Evolutionary conservation across 2,113 vertebrate genomes (phyloP).

Genomic region (Lamprotornis superbus): DNA sequence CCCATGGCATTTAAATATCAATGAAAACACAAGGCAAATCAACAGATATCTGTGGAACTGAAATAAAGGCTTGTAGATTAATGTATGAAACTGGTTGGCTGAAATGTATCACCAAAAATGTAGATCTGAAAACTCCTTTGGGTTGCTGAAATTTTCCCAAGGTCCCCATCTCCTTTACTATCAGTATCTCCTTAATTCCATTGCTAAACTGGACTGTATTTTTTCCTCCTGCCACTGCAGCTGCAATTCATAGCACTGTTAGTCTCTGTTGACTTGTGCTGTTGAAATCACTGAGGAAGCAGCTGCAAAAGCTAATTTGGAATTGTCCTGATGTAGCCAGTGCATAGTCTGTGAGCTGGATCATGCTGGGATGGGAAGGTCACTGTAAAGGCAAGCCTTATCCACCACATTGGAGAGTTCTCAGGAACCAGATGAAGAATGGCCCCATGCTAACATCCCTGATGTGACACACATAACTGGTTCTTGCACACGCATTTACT

Average conservation of each 20-base stretch:
- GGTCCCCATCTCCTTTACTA: not conserved
- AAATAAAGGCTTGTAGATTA: not conserved
- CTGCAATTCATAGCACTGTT: not conserved
- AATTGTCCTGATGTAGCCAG: not conserved
- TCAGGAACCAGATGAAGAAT: not conserved
- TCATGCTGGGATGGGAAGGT: not conserved
- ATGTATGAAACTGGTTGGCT: not conserved
- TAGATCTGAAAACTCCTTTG: not conserved
- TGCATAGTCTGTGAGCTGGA: not conserved
- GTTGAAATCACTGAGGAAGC: not conserved
- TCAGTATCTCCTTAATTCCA: not conserved
- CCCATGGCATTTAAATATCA: not conserved
- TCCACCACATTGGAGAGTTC: not conserved
- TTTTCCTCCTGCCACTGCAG: not conserved
- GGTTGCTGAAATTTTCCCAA: not conserved
- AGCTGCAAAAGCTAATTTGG: not conserved
- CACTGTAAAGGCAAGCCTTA: not conserved
- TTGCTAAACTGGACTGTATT: not conserved
- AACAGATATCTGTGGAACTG: not conserved
- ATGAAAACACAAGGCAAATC: not conserved
- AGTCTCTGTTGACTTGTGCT: not conserved
- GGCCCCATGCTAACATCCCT: no score
- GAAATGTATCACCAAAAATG: not conserved
- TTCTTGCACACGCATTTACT: not conserved
- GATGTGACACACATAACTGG: fast-evolving